Conservation (phyloP, 2,797 vertebrate species). For the Melanotaenia nigrans region DNA sequence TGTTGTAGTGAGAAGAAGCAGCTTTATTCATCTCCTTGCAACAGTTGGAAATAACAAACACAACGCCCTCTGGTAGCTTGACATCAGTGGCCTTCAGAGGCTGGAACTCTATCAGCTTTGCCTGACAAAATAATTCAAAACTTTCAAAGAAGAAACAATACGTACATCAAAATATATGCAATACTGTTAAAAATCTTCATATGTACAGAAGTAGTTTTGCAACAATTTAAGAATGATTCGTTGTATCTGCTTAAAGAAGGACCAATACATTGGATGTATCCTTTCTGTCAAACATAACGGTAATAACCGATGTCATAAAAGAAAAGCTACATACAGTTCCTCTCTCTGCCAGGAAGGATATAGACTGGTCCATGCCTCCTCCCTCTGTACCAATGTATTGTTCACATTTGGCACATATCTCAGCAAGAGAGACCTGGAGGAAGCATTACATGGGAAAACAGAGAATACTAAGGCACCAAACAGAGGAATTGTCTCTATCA, state of each 20-base stretch:
- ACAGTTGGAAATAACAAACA: constrained; percentile 97
- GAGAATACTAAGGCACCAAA: neutral
- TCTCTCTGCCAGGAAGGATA: constrained; percentile 95
- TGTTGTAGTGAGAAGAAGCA: constrained; percentile 94
- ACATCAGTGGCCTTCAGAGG: constrained; percentile 93
- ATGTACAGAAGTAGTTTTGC: neutral
- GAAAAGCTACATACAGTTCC: constrained; percentile 85
- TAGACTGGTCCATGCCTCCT: constrained; percentile 99
- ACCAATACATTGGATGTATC: too few species aligned
- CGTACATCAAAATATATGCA: neutral
- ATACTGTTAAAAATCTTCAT: too few species aligned
- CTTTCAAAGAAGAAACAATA: neutral
- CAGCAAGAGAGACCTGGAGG: constrained; percentile 90
- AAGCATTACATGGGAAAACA: constrained; percentile 10
- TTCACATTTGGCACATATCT: constrained; percentile 93
- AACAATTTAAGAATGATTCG: too few species aligned
- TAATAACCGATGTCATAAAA: neutral
- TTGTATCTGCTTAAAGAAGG: neutral
- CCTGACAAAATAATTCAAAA: constrained; percentile 80
- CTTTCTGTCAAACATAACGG: neutral
- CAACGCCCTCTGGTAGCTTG: constrained; percentile 88
- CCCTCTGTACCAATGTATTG: constrained; percentile 95
- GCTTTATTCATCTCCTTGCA: constrained; percentile 98
- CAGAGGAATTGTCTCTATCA: neutral
- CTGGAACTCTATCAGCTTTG: constrained; percentile 96